Conservation (phyloP, 2,888 invertebrate species). For the Megalurothrips usitatus region DNA sequence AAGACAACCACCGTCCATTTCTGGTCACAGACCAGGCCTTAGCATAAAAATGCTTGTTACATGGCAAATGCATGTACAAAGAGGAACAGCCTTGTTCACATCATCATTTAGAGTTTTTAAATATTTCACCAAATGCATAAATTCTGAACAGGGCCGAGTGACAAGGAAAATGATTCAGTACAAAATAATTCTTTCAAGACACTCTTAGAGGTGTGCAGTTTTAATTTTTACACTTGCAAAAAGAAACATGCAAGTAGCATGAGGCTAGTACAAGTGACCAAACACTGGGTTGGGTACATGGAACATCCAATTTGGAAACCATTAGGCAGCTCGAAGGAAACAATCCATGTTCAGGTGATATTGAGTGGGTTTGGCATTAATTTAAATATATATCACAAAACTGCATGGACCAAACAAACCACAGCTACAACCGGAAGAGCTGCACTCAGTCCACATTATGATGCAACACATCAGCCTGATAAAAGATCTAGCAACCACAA, state of each 20-base stretch:
- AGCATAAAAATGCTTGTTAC: constrained; percentile 17
- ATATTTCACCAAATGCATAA: constrained; percentile 3
- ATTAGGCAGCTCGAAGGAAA: background rate
- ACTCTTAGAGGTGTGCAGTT: background rate
- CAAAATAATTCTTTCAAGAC: background rate
- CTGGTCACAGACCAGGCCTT: constrained; percentile 14
- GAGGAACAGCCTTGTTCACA: constrained; percentile 14
- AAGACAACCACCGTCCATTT: constrained; percentile 4
- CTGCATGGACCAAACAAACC: constrained; percentile 18
- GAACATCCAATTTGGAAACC: constrained; percentile 8
- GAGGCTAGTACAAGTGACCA: constrained; percentile 10
- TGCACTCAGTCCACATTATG: background rate
- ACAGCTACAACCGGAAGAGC: background rate
- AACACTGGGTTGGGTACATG: constrained; percentile 22
- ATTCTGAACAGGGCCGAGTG: constrained; percentile 19
- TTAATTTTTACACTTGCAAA: background rate
- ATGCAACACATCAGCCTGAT: constrained; percentile 9
- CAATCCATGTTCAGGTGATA: constrained; percentile 7
- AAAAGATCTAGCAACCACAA: background rate
- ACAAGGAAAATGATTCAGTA: background rate
- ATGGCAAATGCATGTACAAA: constrained; percentile 20
- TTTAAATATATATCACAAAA: constrained; percentile 27
- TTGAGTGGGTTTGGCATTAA: constrained; percentile 24
- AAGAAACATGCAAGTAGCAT: background rate
- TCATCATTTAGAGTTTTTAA: background rate